These are phyloP conservation scores for Brachypodius melanocephalos DNA, from an alignment of 2,113 vertebrate genomes.

Conservation along the genomic window DNA sequence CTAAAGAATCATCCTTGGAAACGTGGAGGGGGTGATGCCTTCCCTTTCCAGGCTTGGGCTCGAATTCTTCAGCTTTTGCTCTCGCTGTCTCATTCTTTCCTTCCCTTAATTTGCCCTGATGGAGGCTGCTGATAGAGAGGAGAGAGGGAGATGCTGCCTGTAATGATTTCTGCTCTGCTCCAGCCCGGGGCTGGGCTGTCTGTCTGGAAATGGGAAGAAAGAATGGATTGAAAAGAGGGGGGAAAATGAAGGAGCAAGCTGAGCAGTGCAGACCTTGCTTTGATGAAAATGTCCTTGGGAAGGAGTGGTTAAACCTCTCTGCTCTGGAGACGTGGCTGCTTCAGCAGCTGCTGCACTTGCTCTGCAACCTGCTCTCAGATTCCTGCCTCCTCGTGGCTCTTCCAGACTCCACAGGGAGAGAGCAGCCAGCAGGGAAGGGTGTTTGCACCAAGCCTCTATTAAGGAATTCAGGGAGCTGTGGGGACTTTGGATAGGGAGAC, in stretches of 20 bases:
- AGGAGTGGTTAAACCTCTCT: not conserved
- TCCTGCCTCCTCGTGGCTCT: not conserved
- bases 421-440: not conserved
- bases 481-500: not conserved
- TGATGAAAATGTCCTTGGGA: slow-evolving; percentile 7
- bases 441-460: not conserved
- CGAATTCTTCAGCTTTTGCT: not conserved
- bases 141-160: not conserved
- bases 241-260: not conserved
- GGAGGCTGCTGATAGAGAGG: not conserved
- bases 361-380: not conserved
- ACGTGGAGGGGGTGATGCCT: not conserved
- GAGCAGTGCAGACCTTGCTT: not conserved
- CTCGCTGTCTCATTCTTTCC: not conserved
- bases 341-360: not conserved
- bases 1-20: not conserved
- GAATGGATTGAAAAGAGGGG: not conserved
- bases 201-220: not conserved
- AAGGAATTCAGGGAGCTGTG: not conserved
- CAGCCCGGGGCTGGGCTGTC: not conserved
- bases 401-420: not conserved
- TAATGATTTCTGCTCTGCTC: slow-evolving; percentile 27
- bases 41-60: not conserved
- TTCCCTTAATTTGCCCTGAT: not conserved
- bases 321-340: not conserved